Percentiles rank a stretch among this genome's conserved stretches.
Evolutionary conservation across 2,888 invertebrate species (phyloP).

Genomic region (Drosophila stalkeri): DNA sequence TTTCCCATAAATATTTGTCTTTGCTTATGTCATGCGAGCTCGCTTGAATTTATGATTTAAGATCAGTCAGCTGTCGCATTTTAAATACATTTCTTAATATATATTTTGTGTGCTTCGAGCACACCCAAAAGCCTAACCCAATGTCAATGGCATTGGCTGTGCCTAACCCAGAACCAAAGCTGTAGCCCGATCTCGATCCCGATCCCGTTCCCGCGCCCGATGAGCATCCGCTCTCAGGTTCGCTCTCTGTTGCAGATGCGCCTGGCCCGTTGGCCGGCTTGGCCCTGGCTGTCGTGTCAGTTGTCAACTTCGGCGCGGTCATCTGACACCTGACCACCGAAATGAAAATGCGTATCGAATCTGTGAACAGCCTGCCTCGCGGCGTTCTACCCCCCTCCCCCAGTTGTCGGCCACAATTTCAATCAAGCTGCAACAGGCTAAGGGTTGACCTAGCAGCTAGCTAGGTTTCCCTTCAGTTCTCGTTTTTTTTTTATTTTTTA

Average conservation of each 20-base stretch:
- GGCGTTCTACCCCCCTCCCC: not conserved
- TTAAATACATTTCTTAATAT: not conserved
- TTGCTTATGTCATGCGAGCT: not conserved
- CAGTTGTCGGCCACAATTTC: constrained; percentile 66
- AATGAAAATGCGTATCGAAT: constrained; percentile 74
- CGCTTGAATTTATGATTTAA: not conserved
- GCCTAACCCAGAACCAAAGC: constrained; percentile 17
- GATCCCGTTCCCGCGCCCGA: not conserved
- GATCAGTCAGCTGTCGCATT: not conserved
- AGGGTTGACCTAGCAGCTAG: constrained; percentile 65
- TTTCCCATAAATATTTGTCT: not conserved
- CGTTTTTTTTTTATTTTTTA: constrained; percentile 26
- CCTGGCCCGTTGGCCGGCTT: constrained; percentile 6
- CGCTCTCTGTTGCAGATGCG: not conserved
- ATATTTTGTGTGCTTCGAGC: constrained; percentile 12
- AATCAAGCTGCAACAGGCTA: constrained; percentile 71
- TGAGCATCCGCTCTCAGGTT: not conserved
- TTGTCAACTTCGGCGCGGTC: constrained; percentile 72
- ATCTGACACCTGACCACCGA: constrained; percentile 70
- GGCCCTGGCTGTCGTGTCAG: constrained; percentile 67
- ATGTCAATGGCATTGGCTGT: constrained; percentile 41
- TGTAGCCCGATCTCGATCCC: not conserved
- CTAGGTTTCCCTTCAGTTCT: not conserved
- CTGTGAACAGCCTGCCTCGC: not conserved
- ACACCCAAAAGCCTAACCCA: constrained; percentile 34